Evolutionary conservation across 2,888 invertebrate genomes (phyloP).

Genomic region (Physocephala rufipes): DNA sequence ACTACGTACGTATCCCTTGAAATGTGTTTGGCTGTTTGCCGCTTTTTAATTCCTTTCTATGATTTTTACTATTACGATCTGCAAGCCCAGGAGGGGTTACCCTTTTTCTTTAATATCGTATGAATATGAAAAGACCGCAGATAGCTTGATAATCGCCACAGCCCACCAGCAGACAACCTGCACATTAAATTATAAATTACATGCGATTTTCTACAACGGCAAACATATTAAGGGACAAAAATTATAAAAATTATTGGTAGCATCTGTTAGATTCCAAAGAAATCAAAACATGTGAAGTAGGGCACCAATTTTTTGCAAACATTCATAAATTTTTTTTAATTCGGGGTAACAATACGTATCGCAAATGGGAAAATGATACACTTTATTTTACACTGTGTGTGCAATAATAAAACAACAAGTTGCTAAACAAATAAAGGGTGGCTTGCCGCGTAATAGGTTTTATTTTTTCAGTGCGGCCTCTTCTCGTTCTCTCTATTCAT

Average conservation of each 20-base stretch:
- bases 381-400: conserved; percentile 61
- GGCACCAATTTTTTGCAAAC: conserved; percentile 45
- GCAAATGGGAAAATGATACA: conserved; percentile 64
- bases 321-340: conserved; percentile 61
- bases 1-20: too few relatives aligned
- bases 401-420: conserved; percentile 65
- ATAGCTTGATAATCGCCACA: too few relatives aligned
- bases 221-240: neutral
- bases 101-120: too few relatives aligned
- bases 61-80: too few relatives aligned
- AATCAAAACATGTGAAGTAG: conserved; percentile 63
- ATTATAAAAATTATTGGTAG: conserved; percentile 50
- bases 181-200: too few relatives aligned
- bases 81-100: too few relatives aligned
- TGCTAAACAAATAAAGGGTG: conserved; percentile 65
- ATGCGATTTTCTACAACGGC: too few relatives aligned
- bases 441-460: conserved; percentile 66
- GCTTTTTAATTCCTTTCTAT: too few relatives aligned
- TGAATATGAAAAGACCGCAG: too few relatives aligned
- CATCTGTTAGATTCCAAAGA: conserved; percentile 65
- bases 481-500: neutral
- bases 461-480: conserved; percentile 50
- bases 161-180: too few relatives aligned
- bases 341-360: conserved; percentile 49
- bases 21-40: too few relatives aligned